Base-by-base conservation (phyloP, 2,797 vertebrate species). In the Siniperca scherzeri region DNA sequence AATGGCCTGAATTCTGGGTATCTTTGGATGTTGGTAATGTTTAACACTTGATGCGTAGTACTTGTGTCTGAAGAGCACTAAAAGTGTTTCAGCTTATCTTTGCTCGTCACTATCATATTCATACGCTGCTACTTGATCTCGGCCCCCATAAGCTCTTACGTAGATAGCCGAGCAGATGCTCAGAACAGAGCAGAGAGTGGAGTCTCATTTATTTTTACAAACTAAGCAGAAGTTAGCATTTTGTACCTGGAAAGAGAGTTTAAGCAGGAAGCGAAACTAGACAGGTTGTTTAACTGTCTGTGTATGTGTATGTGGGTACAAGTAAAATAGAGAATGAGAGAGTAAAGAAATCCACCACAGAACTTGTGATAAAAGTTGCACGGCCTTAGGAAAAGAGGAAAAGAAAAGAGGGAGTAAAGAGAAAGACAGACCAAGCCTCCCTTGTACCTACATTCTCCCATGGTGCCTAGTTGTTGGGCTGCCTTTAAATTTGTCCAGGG, bases 401-500 rank as follows among this genome's bases (percentile, higher is more conserved):
- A 38, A 25, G 74, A 46, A 68, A 80, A 79, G n/a, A 77, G n/a
- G 27, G 36, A 74, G 22, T 25, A 76, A 67, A 25, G 77, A 62
- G 79, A 81, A 61, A 82, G 61, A 86, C 50, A 72, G 77, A 77
- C 56, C 62, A 5, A 62, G 69, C 71, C 83, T 81, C 74, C 56
- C 53, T 81, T 62, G 66, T 87, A 88, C 71, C 77, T 74, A 62
- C 75, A 70, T 77, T 91, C 83, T 93, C 91, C 93, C 91, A 72
- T 55, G 89, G 92, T 83, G 91, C 89, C 89, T 80, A 64, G 88
- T 91, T 90, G 86, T 88, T 90, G 90, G 92, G 91, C 81, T 87
- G 82, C 91, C 91, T 95, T 94, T 95, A 93, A 93, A 96, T 96
- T 95, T 94, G 93, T 95, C 94, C 91, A 89, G 95, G 93, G 95